Evolutionary conservation across 2,113 vertebrate species (phyloP).

Genomic region (Dinomys branickii): DNA sequence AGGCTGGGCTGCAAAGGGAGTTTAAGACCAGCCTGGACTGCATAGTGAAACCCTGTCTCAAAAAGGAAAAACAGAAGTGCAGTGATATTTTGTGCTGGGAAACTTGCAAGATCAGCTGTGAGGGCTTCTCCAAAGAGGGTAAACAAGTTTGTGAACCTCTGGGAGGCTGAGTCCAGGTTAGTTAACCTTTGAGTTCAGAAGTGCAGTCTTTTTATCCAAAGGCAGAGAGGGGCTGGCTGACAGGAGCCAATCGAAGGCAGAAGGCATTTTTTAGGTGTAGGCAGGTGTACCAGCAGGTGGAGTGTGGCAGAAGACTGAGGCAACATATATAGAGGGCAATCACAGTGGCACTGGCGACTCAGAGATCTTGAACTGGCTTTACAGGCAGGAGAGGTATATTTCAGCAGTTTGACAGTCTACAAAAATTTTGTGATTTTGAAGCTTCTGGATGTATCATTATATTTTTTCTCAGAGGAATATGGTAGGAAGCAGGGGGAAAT

Average conservation of each 20-base stretch:
- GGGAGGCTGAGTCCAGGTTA: not conserved
- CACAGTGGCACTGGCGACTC: not conserved
- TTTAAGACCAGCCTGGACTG: too few species aligned
- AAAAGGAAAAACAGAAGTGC: not conserved
- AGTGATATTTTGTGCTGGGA: not conserved
- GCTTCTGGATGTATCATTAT: not conserved
- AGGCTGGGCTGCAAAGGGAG: too few species aligned
- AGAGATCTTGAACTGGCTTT: not conserved
- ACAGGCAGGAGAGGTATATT: not conserved
- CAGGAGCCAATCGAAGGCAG: too few species aligned
- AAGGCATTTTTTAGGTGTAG: too few species aligned
- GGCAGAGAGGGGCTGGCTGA: too few species aligned
- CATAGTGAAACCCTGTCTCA: too few species aligned
- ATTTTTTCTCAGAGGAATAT: not conserved
- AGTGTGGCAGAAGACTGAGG: not conserved
- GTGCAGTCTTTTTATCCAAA: not conserved
- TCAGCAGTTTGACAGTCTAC: not conserved
- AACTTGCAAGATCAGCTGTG: not conserved
- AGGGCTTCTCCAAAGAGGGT: not conserved
- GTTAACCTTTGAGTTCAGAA: not conserved
- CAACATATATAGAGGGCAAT: not conserved
- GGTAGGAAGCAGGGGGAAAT: not conserved
- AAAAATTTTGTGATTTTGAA: not conserved
- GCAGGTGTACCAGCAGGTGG: not conserved
- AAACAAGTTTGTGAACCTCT: not conserved